Evolutionary conservation across 2,888 invertebrate species (phyloP).

Genomic region (Pheosia tremula): DNA sequence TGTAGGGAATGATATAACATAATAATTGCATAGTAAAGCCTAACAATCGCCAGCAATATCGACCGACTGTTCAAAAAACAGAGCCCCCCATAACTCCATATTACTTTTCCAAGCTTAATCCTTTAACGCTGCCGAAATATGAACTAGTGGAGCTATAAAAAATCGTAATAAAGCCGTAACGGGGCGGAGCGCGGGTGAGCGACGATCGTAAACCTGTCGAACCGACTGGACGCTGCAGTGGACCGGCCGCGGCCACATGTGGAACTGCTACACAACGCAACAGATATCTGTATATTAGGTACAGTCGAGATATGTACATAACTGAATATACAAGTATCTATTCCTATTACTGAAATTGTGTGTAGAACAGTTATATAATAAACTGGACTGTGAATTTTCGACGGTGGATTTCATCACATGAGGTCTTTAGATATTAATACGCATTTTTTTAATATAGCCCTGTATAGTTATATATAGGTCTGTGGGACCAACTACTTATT

Average conservation of each 20-base stretch:
- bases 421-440: too few species aligned
- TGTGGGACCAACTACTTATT: too few species aligned
- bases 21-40: conserved; percentile 4
- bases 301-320: too few species aligned
- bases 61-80: conserved; percentile 9
- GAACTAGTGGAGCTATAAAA: conserved; percentile 75
- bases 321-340: too few species aligned
- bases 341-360: too few species aligned
- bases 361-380: too few species aligned
- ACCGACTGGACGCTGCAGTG: conserved; percentile 62
- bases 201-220: conserved; percentile 75
- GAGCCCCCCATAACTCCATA: conserved; percentile 23
- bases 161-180: conserved; percentile 74
- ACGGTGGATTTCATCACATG: too few species aligned
- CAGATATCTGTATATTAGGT: conserved; percentile 24
- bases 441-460: too few species aligned
- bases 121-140: conserved; percentile 68
- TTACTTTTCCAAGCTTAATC: conserved; percentile 61
- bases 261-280: conserved; percentile 33
- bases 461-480: too few species aligned
- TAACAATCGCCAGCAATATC: neutral
- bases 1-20: too few species aligned
- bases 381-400: too few species aligned
- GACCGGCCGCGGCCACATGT: conserved; percentile 43
- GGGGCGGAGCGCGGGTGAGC: conserved; percentile 70